These are phyloP conservation scores for Eulithis prunata DNA, from an alignment of 2,888 invertebrate species.

Conservation along the genomic window DNA sequence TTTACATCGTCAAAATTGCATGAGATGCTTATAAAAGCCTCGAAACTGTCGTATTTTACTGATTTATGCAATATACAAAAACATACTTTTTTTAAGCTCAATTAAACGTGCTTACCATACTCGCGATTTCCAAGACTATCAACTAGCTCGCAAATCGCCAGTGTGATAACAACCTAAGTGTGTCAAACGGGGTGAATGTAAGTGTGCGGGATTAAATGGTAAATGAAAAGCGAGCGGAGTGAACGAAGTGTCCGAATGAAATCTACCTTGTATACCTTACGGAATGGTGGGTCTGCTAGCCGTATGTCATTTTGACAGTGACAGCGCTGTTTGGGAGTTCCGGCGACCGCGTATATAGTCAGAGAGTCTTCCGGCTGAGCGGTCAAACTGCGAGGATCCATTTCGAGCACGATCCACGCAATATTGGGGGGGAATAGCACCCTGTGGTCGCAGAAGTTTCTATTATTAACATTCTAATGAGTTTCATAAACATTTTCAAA, in stretches of 20 bases:
- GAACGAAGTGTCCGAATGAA: slow-evolving; percentile 42
- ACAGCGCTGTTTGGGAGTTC: slow-evolving; percentile 67
- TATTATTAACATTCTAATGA: slow-evolving; percentile 2
- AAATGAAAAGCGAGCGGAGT: slow-evolving; percentile 33
- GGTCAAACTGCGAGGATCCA: slow-evolving; percentile 96
- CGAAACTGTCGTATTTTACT: no score
- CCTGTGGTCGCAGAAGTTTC: slow-evolving; percentile 65
- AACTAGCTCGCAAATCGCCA: no score
- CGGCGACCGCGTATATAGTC: slow-evolving; percentile 83
- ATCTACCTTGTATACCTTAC: slow-evolving; percentile 79
- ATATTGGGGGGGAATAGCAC: slow-evolving; percentile 95
- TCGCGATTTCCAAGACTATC: no score
- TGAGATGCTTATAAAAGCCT: no score
- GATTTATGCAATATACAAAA: no score
- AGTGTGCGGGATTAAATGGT: slow-evolving; percentile 26
- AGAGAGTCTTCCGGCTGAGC: slow-evolving; percentile 96
- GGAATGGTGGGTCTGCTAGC: slow-evolving; percentile 67
- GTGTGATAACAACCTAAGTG: neutral
- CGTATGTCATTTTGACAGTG: slow-evolving; percentile 62
- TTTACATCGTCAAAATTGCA: no score
- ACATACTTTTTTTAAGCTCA: no score
- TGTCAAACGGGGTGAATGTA: slow-evolving; percentile 28
- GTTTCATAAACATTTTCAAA: neutral
- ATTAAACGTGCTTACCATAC: no score
- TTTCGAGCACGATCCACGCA: slow-evolving; percentile 96